phyloP scores from a whole-genome alignment of 2,113 vertebrate genomes.

The Synchiropus splendidus region DNA sequence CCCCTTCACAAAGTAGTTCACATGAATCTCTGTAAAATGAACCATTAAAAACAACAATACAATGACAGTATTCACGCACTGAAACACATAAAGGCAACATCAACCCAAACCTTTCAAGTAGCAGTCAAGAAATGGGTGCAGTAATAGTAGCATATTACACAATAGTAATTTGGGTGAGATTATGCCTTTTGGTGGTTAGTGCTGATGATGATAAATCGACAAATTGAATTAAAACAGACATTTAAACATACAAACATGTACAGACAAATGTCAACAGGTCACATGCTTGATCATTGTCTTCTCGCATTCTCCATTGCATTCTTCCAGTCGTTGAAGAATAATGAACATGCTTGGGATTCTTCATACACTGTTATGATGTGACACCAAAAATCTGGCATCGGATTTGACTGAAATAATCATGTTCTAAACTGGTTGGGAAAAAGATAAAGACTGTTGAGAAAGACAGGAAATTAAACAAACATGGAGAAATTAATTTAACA shows the following conservation, averaged over 20 bases:
- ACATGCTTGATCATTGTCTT: conserved; percentile 51
- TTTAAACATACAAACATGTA: conserved; percentile 44
- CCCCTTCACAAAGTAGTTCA: too few species aligned
- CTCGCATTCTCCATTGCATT: conserved; percentile 51
- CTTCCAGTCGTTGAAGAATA: conserved; percentile 52
- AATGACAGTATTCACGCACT: neutral
- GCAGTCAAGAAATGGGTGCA: neutral
- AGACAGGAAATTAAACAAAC: too few species aligned
- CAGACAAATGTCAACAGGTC: conserved; percentile 42
- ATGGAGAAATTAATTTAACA: too few species aligned
- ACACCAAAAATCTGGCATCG: conserved; percentile 33
- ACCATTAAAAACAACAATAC: conserved; percentile 10
- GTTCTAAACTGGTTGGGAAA: conserved; percentile 12
- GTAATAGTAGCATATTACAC: neutral
- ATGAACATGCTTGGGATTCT: conserved; percentile 57
- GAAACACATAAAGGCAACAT: conserved; percentile 33
- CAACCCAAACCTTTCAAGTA: conserved; percentile 41
- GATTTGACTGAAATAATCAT: conserved; percentile 15
- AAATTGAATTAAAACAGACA: conserved; percentile 44
- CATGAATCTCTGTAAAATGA: conserved; percentile 2
- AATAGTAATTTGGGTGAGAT: conserved; percentile 33
- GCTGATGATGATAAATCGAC: conserved; percentile 43
- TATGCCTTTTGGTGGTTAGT: conserved; percentile 28
- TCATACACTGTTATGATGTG: conserved; percentile 4
- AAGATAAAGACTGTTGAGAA: too few species aligned